Conservation (phyloP, 2,113 vertebrate species). For the Nycticryphes semicollaris region DNA sequence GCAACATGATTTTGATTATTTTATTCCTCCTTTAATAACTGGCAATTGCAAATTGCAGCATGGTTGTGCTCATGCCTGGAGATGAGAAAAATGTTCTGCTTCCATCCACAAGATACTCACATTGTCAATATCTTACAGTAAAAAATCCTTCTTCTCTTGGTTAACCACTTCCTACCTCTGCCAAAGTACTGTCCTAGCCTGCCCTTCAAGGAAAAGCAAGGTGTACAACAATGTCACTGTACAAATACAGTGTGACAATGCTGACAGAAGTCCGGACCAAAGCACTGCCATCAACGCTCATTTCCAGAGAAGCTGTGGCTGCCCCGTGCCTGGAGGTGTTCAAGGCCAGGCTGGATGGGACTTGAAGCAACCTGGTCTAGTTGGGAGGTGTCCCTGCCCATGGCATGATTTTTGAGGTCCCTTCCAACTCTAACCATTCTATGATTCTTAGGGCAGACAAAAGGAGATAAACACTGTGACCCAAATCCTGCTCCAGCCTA, state of each 20-base stretch:
- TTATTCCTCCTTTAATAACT: neutral
- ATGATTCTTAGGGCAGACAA: neutral
- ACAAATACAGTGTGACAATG: rapidly evolving
- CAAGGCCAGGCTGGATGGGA: no score
- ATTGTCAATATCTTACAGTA: neutral
- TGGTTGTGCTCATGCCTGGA: no score
- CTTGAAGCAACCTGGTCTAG: no score
- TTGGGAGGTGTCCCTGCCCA: no score
- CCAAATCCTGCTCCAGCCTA: neutral
- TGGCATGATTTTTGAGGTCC: no score
- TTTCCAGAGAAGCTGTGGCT: no score
- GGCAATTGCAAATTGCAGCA: neutral
- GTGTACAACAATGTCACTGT: rapidly evolving
- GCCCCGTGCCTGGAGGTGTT: no score
- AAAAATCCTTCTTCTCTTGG: neutral
- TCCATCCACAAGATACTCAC: neutral
- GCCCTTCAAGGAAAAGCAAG: neutral
- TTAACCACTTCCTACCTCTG: neutral
- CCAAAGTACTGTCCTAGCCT: neutral
- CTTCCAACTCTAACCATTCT: no score
- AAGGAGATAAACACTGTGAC: neutral
- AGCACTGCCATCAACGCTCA: neutral
- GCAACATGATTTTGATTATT: neutral
- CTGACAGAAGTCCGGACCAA: rapidly evolving
- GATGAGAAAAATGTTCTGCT: neutral